Percentiles rank a stretch among this genome's conserved stretches.
Conservation (phyloP, 2,888 invertebrate genomes). For the Dorcus parallelipipedus region DNA sequence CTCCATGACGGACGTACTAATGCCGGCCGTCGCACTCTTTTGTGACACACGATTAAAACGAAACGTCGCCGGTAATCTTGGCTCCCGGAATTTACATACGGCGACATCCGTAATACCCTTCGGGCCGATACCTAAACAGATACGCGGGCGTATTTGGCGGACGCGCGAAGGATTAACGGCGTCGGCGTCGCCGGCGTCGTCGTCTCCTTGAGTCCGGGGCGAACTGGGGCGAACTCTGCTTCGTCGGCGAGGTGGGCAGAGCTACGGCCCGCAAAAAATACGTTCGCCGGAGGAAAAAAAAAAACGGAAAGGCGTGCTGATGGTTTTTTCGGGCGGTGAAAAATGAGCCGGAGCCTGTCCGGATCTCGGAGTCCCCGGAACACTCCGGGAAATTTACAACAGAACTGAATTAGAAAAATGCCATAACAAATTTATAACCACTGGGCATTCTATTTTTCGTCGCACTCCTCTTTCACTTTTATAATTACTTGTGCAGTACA, state of each 20-base stretch:
- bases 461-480: no score
- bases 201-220: no score
- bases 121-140: constrained; percentile 12
- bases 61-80: constrained; percentile 23
- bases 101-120: constrained; percentile 16
- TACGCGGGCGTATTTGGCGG: background rate
- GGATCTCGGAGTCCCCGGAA: constrained; percentile 24
- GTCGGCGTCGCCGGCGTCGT: no score
- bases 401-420: constrained; percentile 34
- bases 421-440: constrained; percentile 3
- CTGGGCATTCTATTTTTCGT: background rate
- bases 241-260: background rate
- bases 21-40: constrained; percentile 17
- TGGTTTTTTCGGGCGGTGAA: constrained; percentile 42
- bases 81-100: background rate
- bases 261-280: constrained; percentile 18
- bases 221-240: background rate
- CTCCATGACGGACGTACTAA: constrained; percentile 21
- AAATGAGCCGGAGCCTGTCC: constrained; percentile 40
- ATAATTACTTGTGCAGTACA: no score
- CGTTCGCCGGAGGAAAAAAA: constrained; percentile 34
- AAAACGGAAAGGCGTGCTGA: constrained; percentile 42
- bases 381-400: constrained; percentile 33
- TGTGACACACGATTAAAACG: constrained; percentile 26
- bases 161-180: no score